A percentile compares a stretch with the other conserved stretches of the same genome.
Conservation (phyloP, 2,113 vertebrate genomes). For the Panurus biarmicus region DNA sequence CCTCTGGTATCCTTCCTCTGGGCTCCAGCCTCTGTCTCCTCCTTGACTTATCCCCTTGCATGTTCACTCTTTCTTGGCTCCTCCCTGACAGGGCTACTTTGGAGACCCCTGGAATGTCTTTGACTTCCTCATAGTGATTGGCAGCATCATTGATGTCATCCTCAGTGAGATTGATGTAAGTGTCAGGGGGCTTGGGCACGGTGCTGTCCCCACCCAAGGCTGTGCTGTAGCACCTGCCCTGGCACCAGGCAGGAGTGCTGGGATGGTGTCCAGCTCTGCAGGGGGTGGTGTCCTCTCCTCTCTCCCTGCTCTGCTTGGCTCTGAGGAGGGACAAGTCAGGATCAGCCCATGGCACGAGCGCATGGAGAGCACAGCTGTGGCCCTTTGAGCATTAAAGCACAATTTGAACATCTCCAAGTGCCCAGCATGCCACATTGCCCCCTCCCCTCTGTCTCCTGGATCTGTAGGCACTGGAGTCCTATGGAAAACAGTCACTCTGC, state of each 20-base stretch:
- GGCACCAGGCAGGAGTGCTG: background rate
- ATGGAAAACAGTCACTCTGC: background rate
- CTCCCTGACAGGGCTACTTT: conserved; percentile 84
- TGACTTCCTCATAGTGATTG: conserved; percentile 94
- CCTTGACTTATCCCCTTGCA: background rate
- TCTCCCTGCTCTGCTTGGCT: background rate
- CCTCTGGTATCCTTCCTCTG: background rate
- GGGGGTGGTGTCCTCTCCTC: background rate
- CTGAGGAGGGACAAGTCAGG: background rate
- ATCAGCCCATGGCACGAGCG: background rate
- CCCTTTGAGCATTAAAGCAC: background rate
- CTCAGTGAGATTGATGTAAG: conserved; percentile 95
- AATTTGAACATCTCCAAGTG: background rate
- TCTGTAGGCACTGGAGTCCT: background rate
- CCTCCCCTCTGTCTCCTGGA: background rate
- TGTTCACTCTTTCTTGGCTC: background rate
- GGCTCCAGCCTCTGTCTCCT: background rate
- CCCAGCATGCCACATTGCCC: background rate
- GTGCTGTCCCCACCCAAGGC: background rate
- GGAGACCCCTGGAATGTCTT: conserved; percentile 99
- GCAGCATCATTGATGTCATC: conserved; percentile 96
- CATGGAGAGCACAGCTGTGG: background rate
- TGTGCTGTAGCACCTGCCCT: background rate
- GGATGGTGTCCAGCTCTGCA: background rate
- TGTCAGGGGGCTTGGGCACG: background rate